Evolutionary conservation across 2,888 invertebrate species (phyloP), one percentile per base, ranked within the genome.

Genomic region (Hypomecis punctinalis): DNA sequence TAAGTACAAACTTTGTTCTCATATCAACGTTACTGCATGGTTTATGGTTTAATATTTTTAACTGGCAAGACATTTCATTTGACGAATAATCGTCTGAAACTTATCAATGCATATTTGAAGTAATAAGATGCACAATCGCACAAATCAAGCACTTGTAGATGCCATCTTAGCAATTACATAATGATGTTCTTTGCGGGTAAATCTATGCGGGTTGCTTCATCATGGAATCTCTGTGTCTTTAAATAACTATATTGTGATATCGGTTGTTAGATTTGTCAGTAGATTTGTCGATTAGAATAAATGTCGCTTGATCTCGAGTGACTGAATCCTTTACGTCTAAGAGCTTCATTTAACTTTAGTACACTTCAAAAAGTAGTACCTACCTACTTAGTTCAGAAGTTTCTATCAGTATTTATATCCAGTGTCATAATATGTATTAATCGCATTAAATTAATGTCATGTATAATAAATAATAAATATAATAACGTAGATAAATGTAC

Each of bases 201-300:
- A 61, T 40, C 43, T 46, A 53, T 61, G n/a, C n/a, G n/a, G 56
- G 61, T 68, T 71, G 63, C 53, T 56, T 83, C 85, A 86, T 83
- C 79, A 80, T 80, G 76, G 71, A 74, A 79, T 85, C 76, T 82
- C 75, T 74, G 70, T 82, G 71, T 80, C 82, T 77, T 80, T 79
- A 81, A 79, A 84, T 90, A 87, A 86, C 81, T 82, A 86, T 86
- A 88, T 86, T 90, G 90, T 90, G 89, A 90, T 91, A 90, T 86
- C 86, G 82, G 85, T 81, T 85, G 82, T 82, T 89, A 88, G 85
- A 82, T 78, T 73, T 73, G 77, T 82, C 37, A 53, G 62, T 68
- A 63, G 69, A 59, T 48, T 74, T 56, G 69, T 73, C 73, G 75
- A 76, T 69, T 81, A 80, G 76, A 71, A 79, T 84, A 74, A 74